Evolutionary conservation across 2,113 vertebrate genomes (phyloP).

Genomic region (Sakesphorus luctuosus): DNA sequence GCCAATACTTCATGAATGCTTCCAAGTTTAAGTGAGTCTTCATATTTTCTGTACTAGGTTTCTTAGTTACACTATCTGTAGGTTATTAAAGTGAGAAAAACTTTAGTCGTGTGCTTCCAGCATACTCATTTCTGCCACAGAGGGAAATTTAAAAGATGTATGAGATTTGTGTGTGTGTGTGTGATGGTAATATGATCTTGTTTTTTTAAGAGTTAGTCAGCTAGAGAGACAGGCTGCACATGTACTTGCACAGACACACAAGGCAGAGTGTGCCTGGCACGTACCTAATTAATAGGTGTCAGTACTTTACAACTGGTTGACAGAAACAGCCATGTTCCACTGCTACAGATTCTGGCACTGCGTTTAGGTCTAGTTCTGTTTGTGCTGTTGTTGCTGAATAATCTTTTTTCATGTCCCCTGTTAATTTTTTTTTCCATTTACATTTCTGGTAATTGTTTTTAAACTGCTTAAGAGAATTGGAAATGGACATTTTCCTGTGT

Average conservation of each 20-base stretch:
- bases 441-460: background rate
- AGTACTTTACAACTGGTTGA: background rate
- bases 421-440: background rate
- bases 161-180: background rate
- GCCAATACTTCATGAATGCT: background rate
- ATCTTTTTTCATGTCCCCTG: background rate
- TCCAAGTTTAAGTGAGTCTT: background rate
- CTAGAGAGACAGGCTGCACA: background rate
- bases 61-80: background rate
- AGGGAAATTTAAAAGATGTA: background rate
- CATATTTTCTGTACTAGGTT: background rate
- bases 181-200: background rate
- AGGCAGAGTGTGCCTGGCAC: background rate
- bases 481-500: background rate
- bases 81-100: background rate
- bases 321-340: background rate
- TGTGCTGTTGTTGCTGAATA: background rate
- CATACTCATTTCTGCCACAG: background rate
- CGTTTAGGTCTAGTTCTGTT: background rate
- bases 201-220: background rate
- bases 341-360: background rate
- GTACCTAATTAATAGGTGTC: fast-evolving
- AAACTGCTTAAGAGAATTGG: background rate
- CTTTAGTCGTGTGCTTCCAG: background rate
- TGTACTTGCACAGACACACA: background rate